Percentiles rank a stretch among this genome's conserved stretches.
Conservation (phyloP, 2,797 vertebrate species). For the Poeciliopsis gracilis region DNA sequence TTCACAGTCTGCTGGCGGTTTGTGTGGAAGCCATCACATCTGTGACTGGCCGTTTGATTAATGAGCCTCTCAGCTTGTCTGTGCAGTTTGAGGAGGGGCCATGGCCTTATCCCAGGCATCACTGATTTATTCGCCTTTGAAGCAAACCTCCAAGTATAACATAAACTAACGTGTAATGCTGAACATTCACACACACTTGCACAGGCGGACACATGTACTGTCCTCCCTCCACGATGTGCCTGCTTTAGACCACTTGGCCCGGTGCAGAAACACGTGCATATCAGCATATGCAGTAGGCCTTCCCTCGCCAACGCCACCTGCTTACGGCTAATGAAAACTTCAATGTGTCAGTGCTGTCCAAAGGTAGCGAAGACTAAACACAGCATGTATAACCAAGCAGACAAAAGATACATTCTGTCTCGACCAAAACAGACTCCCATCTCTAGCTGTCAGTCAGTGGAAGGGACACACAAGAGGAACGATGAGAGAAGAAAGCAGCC, state of each 20-base stretch:
- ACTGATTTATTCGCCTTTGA: constrained; percentile 89
- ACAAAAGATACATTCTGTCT: constrained; percentile 91
- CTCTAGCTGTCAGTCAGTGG: constrained; percentile 88
- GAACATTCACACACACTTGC: constrained; percentile 81
- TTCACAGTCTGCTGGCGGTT: constrained; percentile 98
- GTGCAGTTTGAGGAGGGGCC: constrained; percentile 90
- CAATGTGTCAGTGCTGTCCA: constrained; percentile 88
- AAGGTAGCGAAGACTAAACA: constrained; percentile 84
- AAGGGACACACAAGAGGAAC: constrained; percentile 75
- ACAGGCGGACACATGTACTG: constrained; percentile 66
- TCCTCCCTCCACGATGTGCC: constrained; percentile 63
- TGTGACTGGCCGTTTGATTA: constrained; percentile 96
- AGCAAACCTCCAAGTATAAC: constrained; percentile 84
- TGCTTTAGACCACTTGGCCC: constrained; percentile 58
- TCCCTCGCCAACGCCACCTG: constrained; percentile 80
- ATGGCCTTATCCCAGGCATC: constrained; percentile 92
- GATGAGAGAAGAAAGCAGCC: constrained; percentile 78
- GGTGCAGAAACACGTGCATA: constrained; percentile 45
- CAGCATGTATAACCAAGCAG: constrained; percentile 86
- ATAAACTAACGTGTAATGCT: constrained; percentile 82
- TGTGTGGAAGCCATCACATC: constrained; percentile 96
- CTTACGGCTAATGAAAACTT: constrained; percentile 93
- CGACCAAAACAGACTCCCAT: constrained; percentile 89
- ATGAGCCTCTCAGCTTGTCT: constrained; percentile 95
- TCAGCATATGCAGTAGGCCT: constrained; percentile 39